Conservation (phyloP, 1,140 invertebrate species). For the Apis dorsata region DNA sequence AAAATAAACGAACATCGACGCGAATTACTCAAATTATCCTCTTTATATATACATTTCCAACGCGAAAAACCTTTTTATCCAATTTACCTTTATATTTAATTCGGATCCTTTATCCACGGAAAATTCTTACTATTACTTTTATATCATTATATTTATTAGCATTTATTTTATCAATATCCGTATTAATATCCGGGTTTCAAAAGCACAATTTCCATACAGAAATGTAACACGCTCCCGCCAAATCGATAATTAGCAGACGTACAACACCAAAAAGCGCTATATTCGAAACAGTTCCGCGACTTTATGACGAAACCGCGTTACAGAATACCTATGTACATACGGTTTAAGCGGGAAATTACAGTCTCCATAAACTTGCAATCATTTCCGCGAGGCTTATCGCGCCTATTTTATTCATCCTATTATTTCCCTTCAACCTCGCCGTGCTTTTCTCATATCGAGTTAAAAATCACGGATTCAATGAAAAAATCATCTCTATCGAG, state of each 20-base stretch:
- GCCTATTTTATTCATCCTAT: conserved; percentile 22
- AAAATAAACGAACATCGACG: neutral
- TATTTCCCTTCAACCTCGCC: conserved; percentile 2
- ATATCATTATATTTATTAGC: too few species aligned
- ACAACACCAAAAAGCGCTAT: neutral
- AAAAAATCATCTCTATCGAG: neutral
- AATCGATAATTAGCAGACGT: conserved; percentile 2
- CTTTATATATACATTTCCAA: neutral
- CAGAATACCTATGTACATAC: neutral
- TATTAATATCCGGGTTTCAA: too few species aligned
- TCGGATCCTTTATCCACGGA: too few species aligned
- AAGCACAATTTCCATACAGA: neutral
- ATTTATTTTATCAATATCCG: too few species aligned
- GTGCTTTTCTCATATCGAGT: neutral
- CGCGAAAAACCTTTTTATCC: too few species aligned
- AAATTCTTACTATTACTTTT: too few species aligned
- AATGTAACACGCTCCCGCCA: neutral
- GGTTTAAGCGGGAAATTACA: neutral
- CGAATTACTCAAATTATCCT: neutral
- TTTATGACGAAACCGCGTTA: conserved; percentile 3
- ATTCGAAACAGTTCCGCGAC: neutral
- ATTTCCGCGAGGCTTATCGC: conserved; percentile 46
- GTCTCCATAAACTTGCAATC: conserved; percentile 42
- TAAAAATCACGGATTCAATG: neutral
- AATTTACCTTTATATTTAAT: too few species aligned